Conservation (phyloP, 2,797 vertebrate species). For the Sebastes elongatus region DNA sequence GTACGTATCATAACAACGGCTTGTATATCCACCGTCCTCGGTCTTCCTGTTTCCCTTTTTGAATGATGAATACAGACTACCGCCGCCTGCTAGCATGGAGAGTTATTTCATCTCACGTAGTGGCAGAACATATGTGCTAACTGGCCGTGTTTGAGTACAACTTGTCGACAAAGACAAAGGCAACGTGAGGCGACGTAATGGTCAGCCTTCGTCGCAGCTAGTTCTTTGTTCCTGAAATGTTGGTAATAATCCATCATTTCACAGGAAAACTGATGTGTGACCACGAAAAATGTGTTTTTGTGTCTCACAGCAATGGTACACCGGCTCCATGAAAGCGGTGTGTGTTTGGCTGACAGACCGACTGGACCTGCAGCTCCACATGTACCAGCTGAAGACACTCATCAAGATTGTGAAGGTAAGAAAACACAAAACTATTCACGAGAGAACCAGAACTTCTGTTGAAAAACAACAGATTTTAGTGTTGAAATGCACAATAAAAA, state of each 20-base stretch:
- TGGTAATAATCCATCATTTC: neutral
- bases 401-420: slow-evolving; percentile 99
- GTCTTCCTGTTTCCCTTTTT: too few relatives aligned
- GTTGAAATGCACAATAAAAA: neutral
- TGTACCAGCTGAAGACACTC: slow-evolving; percentile 96
- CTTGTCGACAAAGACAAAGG: too few relatives aligned
- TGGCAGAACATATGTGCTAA: too few relatives aligned
- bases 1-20: too few relatives aligned
- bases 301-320: slow-evolving; percentile 92
- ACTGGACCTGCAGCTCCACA: slow-evolving; percentile 95
- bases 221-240: neutral
- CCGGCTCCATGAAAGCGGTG: slow-evolving; percentile 89
- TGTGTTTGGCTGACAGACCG: slow-evolving; percentile 94
- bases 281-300: neutral
- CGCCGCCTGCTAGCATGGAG: too few relatives aligned
- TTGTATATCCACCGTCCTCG: fast-evolving
- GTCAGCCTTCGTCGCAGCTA: too few relatives aligned
- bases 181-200: too few relatives aligned
- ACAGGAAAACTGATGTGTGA: too few relatives aligned
- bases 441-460: neutral
- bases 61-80: too few relatives aligned
- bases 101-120: too few relatives aligned
- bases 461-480: neutral
- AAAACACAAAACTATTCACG: neutral
- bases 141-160: too few relatives aligned